Evolutionary conservation across 2,113 vertebrate genomes (phyloP).

Genomic region (Phalacrocorax pelagicus): DNA sequence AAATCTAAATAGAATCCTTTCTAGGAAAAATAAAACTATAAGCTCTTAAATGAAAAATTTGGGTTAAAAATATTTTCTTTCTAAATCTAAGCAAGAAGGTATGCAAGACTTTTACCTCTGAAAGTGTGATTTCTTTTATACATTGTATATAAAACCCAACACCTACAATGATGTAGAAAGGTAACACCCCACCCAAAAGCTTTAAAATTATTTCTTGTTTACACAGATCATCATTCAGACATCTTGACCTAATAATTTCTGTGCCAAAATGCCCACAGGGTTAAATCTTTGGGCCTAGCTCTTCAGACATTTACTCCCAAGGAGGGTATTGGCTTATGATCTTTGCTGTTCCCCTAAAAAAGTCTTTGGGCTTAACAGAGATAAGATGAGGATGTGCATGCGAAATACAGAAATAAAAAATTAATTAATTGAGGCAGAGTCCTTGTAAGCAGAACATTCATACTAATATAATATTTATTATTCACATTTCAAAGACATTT

Average conservation of each 20-base stretch:
- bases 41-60: not conserved
- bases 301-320: not conserved
- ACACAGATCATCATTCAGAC: not conserved
- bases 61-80: not conserved
- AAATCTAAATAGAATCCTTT: not conserved
- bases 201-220: not conserved
- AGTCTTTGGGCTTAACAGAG: not conserved
- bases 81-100: not conserved
- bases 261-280: not conserved
- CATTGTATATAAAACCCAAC: not conserved
- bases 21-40: not conserved
- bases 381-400: not conserved
- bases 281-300: not conserved
- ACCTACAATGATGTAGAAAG: not conserved
- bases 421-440: not conserved
- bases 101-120: not conserved
- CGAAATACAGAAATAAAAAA: not conserved
- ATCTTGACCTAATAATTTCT: not conserved
- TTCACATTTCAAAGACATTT: not conserved
- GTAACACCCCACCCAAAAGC: not conserved
- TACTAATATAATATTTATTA: not conserved
- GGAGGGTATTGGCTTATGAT: not conserved
- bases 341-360: not conserved
- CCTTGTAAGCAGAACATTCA: not conserved
- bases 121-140: not conserved